phyloP scores from a whole-genome alignment of 2,888 invertebrate genomes.

The Stegophylla sp. region DNA sequence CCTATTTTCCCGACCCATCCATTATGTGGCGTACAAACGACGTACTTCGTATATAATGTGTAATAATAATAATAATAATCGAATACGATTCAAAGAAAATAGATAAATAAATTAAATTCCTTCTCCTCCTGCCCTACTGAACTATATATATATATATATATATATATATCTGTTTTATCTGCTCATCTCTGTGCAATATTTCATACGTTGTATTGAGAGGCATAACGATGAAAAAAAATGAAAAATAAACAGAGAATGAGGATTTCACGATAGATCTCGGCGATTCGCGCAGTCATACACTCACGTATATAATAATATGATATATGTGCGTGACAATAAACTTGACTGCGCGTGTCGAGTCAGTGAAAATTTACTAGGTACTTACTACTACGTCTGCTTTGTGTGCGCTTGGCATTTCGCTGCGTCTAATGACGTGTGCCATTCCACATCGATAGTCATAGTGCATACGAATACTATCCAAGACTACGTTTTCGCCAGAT shows the following conservation, averaged over 20 bases:
- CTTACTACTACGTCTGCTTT: slow-evolving; percentile 34
- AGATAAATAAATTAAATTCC: too few species aligned
- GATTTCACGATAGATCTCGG: slow-evolving; percentile 34
- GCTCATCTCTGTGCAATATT: too few species aligned
- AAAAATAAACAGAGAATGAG: too few species aligned
- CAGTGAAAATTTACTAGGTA: slow-evolving; percentile 13
- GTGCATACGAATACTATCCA: too few species aligned
- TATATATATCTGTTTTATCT: too few species aligned
- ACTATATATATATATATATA: neutral
- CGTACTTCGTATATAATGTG: neutral
- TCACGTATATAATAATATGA: too few species aligned
- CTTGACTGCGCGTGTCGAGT: neutral
- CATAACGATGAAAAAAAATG: too few species aligned
- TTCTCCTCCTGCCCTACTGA: too few species aligned
- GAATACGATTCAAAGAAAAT: neutral
- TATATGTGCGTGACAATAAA: slow-evolving; percentile 2
- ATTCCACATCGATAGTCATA: slow-evolving; percentile 41
- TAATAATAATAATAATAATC: slow-evolving; percentile 33
- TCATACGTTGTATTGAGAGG: too few species aligned
- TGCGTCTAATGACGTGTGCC: slow-evolving; percentile 51
- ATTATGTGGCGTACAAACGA: slow-evolving; percentile 11
- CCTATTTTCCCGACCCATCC: slow-evolving; percentile 25
- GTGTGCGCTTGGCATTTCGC: slow-evolving; percentile 35
- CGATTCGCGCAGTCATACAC: too few species aligned
- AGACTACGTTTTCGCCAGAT: slow-evolving; percentile 43